phyloP scores from a whole-genome alignment of 92 coral and sea anemone species.

The Isaurus tuberculatus region DNA sequence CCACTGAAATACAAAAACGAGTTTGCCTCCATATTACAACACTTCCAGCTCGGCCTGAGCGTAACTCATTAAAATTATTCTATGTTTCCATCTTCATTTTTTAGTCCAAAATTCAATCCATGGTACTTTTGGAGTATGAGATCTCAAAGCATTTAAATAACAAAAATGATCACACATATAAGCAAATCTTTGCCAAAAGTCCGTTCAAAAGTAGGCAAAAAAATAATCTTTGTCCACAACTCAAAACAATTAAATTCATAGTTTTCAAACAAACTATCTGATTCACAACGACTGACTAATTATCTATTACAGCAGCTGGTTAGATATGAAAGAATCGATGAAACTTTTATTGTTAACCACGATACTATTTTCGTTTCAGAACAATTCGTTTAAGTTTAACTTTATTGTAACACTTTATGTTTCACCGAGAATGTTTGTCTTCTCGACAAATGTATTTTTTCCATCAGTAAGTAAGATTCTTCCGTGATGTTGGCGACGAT shows the following conservation, averaged over 20 bases:
- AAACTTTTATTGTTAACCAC: background rate
- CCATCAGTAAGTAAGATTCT: background rate
- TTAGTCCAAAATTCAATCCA: background rate
- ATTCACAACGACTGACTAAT: constrained; percentile 19
- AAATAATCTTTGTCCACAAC: background rate
- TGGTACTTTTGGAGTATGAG: background rate
- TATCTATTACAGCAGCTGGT: constrained; percentile 43
- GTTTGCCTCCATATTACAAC: background rate
- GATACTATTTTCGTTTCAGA: background rate
- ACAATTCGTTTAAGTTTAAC: background rate
- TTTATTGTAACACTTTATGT: background rate
- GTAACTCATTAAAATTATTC: background rate
- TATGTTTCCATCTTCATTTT: background rate
- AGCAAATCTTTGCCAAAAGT: background rate
- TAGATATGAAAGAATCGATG: constrained; percentile 28
- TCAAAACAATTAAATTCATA: background rate
- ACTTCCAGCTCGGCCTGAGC: background rate
- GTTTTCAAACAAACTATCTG: constrained; percentile 16
- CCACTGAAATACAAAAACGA: background rate
- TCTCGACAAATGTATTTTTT: background rate
- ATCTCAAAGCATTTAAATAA: background rate
- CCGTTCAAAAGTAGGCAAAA: background rate
- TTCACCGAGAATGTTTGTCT: background rate
- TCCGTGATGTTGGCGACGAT: background rate
- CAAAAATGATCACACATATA: background rate